phyloP scores from a whole-genome alignment of 1,140 invertebrate species.

The Spodoptera litura region DNA sequence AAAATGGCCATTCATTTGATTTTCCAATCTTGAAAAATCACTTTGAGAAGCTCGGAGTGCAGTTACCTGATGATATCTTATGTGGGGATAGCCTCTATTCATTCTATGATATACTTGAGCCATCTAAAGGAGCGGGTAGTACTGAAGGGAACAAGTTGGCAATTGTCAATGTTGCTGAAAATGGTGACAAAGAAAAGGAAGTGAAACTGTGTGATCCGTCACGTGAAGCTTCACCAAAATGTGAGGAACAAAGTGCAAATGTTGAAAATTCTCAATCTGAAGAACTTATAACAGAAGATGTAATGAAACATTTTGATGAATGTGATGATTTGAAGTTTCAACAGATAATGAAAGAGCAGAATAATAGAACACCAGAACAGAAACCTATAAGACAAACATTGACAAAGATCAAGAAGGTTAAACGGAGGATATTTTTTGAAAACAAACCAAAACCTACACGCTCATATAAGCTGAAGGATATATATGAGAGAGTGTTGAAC shows the following conservation, averaged over 20 bases:
- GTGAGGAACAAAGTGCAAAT: background rate
- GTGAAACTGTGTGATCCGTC: background rate
- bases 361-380: constrained; percentile 70
- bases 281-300: background rate
- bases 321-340: background rate
- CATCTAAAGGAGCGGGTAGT: background rate
- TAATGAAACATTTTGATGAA: background rate
- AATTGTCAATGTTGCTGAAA: background rate
- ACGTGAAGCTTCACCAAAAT: background rate
- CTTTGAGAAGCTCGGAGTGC: constrained; percentile 73
- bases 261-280: background rate
- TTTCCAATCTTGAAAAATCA: constrained; percentile 85
- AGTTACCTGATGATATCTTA: constrained; percentile 78
- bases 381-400: background rate
- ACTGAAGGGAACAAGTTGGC: too few species aligned
- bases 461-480: constrained; percentile 85
- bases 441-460: constrained; percentile 57
- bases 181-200: background rate
- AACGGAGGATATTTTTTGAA: constrained; percentile 49
- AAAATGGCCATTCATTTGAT: constrained; percentile 92
- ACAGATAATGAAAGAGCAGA: constrained; percentile 46
- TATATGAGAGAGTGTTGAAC: constrained; percentile 83
- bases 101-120: constrained; percentile 78
- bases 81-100: constrained; percentile 86
- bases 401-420: constrained; percentile 31